Percentiles rank a stretch among this genome's conserved stretches.
Evolutionary conservation across 2,113 vertebrate genomes (phyloP).

Genomic region (Poicephalus meyeri): DNA sequence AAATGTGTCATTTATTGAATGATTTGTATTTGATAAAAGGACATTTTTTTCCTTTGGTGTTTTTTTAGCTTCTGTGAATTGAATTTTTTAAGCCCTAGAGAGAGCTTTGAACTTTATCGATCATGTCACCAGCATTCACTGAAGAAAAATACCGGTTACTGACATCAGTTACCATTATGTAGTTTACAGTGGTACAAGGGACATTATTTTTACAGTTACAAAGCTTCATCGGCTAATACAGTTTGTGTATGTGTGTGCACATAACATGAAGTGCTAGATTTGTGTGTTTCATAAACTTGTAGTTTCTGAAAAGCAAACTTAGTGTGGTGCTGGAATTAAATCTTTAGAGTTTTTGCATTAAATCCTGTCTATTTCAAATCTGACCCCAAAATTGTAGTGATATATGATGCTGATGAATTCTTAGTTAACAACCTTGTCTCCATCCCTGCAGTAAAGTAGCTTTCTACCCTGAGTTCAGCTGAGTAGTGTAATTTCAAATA

Average conservation of each 20-base stretch:
- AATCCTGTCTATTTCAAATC: background rate
- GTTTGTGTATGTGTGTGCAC: background rate
- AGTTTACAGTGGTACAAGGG: background rate
- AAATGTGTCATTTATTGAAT: background rate
- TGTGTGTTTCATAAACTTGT: background rate
- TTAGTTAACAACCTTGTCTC: background rate
- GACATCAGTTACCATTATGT: background rate
- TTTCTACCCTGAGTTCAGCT: background rate
- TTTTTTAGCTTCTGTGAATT: background rate
- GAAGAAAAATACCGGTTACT: background rate
- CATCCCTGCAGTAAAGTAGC: background rate
- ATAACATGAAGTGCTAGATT: background rate
- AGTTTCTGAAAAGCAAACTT: background rate
- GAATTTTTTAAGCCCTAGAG: background rate
- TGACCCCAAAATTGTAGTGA: background rate
- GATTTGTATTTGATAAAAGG: background rate
- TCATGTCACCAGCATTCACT: background rate
- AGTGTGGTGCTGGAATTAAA: background rate
- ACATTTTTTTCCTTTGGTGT: background rate
- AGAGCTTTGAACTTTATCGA: slow-evolving; percentile 3
- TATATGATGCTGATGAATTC: background rate
- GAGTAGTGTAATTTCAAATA: background rate
- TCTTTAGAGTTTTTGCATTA: background rate
- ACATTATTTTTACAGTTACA: background rate
- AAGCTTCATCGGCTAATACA: background rate